These are phyloP conservation scores for Campoletis raptor DNA, from an alignment of 2,888 invertebrate genomes.

Conservation along the genomic window DNA sequence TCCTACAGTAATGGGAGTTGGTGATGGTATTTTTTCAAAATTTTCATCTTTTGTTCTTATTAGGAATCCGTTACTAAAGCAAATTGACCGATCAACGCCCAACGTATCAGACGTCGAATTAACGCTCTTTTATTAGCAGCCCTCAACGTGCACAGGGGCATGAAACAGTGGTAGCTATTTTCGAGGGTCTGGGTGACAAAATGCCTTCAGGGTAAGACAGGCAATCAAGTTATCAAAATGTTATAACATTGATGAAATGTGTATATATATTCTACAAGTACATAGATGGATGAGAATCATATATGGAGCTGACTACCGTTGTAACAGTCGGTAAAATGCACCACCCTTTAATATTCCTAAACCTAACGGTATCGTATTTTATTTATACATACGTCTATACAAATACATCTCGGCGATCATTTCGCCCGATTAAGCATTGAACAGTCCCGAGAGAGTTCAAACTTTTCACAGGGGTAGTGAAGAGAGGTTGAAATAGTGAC, in stretches of 20 bases:
- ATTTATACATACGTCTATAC: slow-evolving; percentile 46
- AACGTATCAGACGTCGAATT: slow-evolving; percentile 73
- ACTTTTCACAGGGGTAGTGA: slow-evolving; percentile 68
- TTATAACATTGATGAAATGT: background rate
- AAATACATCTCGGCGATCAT: slow-evolving; percentile 76
- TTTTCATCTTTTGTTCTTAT: slow-evolving; percentile 1
- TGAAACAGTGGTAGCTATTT: background rate
- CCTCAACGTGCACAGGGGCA: background rate
- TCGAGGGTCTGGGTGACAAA: background rate
- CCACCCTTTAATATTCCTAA: background rate
- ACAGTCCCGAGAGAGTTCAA: slow-evolving; percentile 74
- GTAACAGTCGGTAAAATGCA: background rate
- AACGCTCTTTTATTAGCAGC: background rate
- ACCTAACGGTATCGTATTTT: background rate
- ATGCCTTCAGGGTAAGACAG: background rate
- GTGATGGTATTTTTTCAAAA: background rate
- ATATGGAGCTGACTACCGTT: background rate
- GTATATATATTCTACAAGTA: background rate
- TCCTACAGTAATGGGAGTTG: background rate
- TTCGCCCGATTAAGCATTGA: slow-evolving; percentile 78
- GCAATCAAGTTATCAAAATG: slow-evolving; percentile 1
- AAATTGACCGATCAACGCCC: slow-evolving; percentile 17
- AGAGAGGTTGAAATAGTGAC: slow-evolving; percentile 21
- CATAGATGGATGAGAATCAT: background rate
- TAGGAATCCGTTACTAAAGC: slow-evolving; percentile 2